Base-by-base conservation (phyloP, 1,140 invertebrate genomes). In the Diachasma alloeum region DNA sequence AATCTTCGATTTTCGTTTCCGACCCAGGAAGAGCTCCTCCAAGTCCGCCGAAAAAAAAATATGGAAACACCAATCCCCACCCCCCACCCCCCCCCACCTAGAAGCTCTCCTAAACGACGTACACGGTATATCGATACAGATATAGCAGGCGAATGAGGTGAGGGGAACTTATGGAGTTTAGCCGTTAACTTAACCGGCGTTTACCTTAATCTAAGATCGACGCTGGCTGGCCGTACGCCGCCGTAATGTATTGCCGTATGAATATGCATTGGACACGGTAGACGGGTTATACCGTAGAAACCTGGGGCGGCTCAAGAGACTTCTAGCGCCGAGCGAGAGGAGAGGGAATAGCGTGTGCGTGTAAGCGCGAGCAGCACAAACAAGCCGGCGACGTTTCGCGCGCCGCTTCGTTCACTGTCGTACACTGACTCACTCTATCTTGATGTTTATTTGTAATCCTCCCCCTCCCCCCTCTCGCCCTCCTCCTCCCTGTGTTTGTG, bases 141-240 rank as follows among this genome's bases (percentile, higher is more conserved):
- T 75, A 74, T 73, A 67, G 69, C 72, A 67, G 24, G 77, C 79
- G 81, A 81, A 82, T 81, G 83, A 82, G 83, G 83, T 80, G 82
- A 83, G 80, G 79, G 76, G 81, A 77, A 83, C 83, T 85, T 82
- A 79, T 82, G 82, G 81, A 88, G 87, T 87, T 88, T 87, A 90
- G 88, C 89, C 89, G 89, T 90, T 90, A 90, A 89, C 87, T 90
- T 90, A 90, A 90, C 89, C 89, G 88, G 88, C 89, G 88, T 90
- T 90, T 90, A 90, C 89, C 88, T 89, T 90, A 90, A 90, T 90
- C 88, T 90, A 89, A 90, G 87, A 90, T 90, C 88, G 86, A 84
- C 80, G 76, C 75, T 79, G 78, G 81, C 77, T 78, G 79, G 80
- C 81, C 76, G 79, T 81, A 82, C 78, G 79, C 81, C 79, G 78